phyloP scores from a whole-genome alignment of 2,113 vertebrate genomes.

The Notarius quadriscutis region DNA sequence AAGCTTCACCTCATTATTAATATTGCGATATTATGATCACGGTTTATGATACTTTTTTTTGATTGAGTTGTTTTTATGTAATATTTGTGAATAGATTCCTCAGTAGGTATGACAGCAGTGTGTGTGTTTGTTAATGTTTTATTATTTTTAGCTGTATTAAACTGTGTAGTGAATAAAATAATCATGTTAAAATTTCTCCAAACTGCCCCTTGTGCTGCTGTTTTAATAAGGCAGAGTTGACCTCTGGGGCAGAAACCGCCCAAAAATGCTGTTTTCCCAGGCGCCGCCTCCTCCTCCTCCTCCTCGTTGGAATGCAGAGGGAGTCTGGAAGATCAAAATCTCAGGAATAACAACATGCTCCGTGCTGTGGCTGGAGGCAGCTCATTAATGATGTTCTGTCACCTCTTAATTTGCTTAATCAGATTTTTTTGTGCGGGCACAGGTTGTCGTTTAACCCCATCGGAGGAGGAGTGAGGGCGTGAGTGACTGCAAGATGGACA shows the following conservation, averaged over 20 bases:
- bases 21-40: background rate
- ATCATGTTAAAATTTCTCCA: background rate
- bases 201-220: background rate
- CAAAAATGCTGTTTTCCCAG: background rate
- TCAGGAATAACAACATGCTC: background rate
- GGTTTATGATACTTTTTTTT: background rate
- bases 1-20: background rate
- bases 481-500: constrained; percentile 56
- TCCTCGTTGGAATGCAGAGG: background rate
- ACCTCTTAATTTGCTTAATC: background rate
- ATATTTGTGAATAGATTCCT: background rate
- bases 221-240: background rate
- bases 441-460: background rate
- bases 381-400: background rate
- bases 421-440: too few relatives aligned
- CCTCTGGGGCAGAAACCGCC: background rate
- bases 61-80: background rate
- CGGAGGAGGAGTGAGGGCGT: background rate
- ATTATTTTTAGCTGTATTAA: background rate
- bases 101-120: background rate
- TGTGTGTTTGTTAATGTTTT: background rate
- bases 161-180: background rate
- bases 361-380: background rate
- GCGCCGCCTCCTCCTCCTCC: too few relatives aligned
- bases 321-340: background rate